phyloP scores from a whole-genome alignment of 2,113 vertebrate genomes.

The Chitala chitala region DNA sequence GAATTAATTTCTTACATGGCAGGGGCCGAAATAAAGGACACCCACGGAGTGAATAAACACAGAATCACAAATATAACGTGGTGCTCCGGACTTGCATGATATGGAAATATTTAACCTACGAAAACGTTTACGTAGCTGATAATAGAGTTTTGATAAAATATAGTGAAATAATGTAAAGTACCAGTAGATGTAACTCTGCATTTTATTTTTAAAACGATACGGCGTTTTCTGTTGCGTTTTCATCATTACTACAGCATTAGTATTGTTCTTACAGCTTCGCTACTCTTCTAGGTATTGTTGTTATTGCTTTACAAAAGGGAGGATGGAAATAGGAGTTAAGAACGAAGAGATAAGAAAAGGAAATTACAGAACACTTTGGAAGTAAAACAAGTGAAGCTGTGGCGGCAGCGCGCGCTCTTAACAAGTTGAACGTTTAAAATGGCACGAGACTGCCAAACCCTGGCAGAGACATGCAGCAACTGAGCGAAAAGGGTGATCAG shows the following conservation, averaged over 20 bases:
- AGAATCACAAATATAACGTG: not conserved
- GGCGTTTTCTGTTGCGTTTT: not conserved
- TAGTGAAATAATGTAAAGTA: not conserved
- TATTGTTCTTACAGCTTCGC: too few relatives aligned
- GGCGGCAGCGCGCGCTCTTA: not conserved
- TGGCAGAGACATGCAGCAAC: too few relatives aligned
- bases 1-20: not conserved
- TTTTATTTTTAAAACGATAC: not conserved
- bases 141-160: too few relatives aligned
- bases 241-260: too few relatives aligned
- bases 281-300: too few relatives aligned
- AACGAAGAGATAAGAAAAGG: too few relatives aligned
- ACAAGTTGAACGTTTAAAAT: not conserved
- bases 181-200: not conserved
- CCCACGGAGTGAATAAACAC: not conserved
- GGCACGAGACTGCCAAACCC: too few relatives aligned
- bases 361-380: not conserved
- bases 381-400: not conserved
- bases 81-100: not conserved
- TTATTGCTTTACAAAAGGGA: too few relatives aligned
- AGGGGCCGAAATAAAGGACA: not conserved
- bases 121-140: too few relatives aligned
- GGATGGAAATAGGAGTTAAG: not conserved
- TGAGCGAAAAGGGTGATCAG: too few relatives aligned
- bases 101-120: constrained; percentile 1